These are phyloP conservation scores for Rachycentron canadum DNA, from an alignment of 2,797 vertebrate genomes.

Conservation along the genomic window DNA sequence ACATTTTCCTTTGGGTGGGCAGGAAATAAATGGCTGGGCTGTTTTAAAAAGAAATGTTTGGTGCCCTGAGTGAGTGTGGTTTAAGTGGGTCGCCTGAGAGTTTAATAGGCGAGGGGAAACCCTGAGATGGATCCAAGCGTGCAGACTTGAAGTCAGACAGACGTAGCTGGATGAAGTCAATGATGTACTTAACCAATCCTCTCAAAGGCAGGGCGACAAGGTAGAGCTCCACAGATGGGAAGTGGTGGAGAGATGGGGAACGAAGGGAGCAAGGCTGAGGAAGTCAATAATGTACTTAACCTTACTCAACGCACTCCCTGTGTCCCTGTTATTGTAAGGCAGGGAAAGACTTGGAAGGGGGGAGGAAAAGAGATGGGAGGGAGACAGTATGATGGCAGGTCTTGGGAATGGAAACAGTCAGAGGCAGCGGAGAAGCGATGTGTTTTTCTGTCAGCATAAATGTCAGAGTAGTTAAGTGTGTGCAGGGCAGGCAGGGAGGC, in stretches of 20 bases:
- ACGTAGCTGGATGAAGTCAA: slow-evolving; percentile 60
- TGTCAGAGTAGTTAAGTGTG: slow-evolving; percentile 69
- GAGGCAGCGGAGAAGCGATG: slow-evolving; percentile 33
- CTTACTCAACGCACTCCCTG: slow-evolving; percentile 48
- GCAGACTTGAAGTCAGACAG: slow-evolving; percentile 57
- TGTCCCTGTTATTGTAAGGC: slow-evolving; percentile 62
- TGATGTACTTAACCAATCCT: slow-evolving; percentile 65
- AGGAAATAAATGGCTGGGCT: slow-evolving; percentile 9
- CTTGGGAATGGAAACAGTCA: slow-evolving; percentile 46
- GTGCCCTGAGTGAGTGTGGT: slow-evolving; percentile 39
- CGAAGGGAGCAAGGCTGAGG: slow-evolving; percentile 37
- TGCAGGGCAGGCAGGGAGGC: slow-evolving; percentile 51
- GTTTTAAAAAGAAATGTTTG: slow-evolving; percentile 14
- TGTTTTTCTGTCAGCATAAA: slow-evolving; percentile 69
- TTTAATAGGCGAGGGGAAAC: slow-evolving; percentile 64
- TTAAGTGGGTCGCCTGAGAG: slow-evolving; percentile 65
- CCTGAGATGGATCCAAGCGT: slow-evolving; percentile 54
- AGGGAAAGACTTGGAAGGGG: slow-evolving; percentile 23
- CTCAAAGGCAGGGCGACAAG: slow-evolving; percentile 55
- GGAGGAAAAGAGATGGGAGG: neutral
- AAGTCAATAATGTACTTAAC: slow-evolving; percentile 76
- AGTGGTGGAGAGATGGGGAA: slow-evolving; percentile 42
- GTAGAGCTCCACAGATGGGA: slow-evolving; percentile 49
- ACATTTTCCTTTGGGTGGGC: slow-evolving; percentile 54
- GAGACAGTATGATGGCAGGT: slow-evolving; percentile 21